Percentiles rank a stretch among this genome's conserved stretches.
Evolutionary conservation across 1,140 invertebrate genomes (phyloP).

Genomic region (Diprion similis): DNA sequence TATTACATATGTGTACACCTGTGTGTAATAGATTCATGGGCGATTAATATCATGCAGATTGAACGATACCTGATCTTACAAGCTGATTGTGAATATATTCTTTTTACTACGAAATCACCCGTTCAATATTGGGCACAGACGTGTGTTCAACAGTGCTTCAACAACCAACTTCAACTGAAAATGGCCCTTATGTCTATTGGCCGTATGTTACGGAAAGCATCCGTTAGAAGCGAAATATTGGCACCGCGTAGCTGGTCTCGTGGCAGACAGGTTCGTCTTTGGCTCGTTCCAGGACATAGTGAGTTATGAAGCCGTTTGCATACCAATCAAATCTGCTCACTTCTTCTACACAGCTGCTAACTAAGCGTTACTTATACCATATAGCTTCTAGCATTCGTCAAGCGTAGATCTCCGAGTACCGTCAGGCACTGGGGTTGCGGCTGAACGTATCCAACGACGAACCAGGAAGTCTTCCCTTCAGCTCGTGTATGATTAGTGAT

Average conservation of each 20-base stretch:
- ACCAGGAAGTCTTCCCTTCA: not conserved
- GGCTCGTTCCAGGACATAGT: not conserved
- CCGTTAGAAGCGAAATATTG: not conserved
- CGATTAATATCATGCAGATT: too few species aligned
- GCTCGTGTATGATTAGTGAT: too few species aligned
- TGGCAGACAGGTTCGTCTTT: not conserved
- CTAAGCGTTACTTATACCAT: not conserved
- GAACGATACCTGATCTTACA: too few species aligned
- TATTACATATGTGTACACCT: too few species aligned
- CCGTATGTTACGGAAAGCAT: not conserved
- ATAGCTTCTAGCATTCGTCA: not conserved
- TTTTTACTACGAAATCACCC: too few species aligned
- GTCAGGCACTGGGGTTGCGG: not conserved
- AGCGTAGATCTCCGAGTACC: not conserved
- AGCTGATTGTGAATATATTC: too few species aligned
- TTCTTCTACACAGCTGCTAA: not conserved
- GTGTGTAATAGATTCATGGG: too few species aligned
- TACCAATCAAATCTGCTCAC: not conserved
- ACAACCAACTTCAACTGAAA: not conserved
- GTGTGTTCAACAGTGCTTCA: too few species aligned
- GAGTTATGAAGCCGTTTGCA: constrained; percentile 4
- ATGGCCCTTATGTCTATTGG: not conserved
- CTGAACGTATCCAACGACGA: not conserved
- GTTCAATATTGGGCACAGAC: too few species aligned
- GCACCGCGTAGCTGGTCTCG: not conserved